A percentile compares a stretch with the other conserved stretches of the same genome.
phyloP scores from a whole-genome alignment of 2,797 vertebrate species.

The Numenius phaeopus region DNA sequence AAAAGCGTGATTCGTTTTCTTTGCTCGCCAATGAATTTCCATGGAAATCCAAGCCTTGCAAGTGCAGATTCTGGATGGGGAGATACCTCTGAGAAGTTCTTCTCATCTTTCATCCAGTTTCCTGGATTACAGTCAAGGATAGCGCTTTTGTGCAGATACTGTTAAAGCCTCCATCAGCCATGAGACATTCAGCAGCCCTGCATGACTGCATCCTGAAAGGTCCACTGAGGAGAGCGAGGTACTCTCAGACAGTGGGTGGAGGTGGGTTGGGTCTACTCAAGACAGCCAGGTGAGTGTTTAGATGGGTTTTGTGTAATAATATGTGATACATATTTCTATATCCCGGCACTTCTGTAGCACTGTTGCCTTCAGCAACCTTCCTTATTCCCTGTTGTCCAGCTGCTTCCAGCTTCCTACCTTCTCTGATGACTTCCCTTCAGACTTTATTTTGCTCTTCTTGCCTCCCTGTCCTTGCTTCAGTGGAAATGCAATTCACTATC shows the following conservation, averaged over 20 bases:
- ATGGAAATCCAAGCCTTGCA: background rate
- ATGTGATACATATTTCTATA: background rate
- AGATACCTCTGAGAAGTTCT: background rate
- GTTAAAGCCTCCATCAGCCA: background rate
- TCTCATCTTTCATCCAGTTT: background rate
- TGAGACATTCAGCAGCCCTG: background rate
- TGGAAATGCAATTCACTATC: slow-evolving; percentile 35
- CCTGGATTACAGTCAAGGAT: background rate
- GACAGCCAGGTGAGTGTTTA: background rate
- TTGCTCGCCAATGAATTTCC: background rate
- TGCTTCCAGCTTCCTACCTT: background rate
- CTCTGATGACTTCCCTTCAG: background rate
- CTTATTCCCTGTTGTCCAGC: background rate
- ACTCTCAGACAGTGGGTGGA: background rate
- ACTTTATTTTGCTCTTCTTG: background rate
- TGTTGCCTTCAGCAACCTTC: background rate
- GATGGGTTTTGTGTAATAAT: background rate
- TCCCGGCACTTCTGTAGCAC: background rate
- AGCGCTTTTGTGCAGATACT: background rate
- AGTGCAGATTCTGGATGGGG: background rate
- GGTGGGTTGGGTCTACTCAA: background rate
- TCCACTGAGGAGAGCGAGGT: fast-evolving
- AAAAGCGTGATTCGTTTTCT: background rate
- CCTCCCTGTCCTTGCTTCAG: background rate
- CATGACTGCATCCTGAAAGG: background rate